Evolutionary conservation across 92 coral and sea anemone genomes (phyloP).

Genomic region (Phenganax marumi): DNA sequence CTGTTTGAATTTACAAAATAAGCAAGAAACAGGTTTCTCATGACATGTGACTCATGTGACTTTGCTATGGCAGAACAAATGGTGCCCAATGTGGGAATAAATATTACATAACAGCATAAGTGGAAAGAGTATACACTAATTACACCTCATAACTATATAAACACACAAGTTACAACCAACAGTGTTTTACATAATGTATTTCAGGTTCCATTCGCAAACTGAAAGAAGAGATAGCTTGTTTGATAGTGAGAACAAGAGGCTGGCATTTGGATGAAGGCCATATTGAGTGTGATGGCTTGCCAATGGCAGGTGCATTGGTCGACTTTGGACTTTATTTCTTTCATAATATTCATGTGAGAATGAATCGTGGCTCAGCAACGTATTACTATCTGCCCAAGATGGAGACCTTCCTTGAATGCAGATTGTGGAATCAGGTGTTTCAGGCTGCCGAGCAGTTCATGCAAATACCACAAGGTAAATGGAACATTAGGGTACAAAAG

Average conservation of each 20-base stretch:
- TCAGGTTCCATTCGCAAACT: constrained; percentile 82
- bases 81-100: too few species aligned
- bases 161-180: neutral
- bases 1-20: too few species aligned
- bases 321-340: constrained; percentile 98
- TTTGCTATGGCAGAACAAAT: too few species aligned
- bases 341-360: constrained; percentile 77
- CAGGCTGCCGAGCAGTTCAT: constrained; percentile 88
- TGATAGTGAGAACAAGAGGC: constrained; percentile 87
- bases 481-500: too few species aligned
- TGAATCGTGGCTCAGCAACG: constrained; percentile 81
- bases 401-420: constrained; percentile 89
- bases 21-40: too few species aligned
- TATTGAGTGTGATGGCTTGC: constrained; percentile 85
- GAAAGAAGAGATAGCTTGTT: constrained; percentile 82
- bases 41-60: too few species aligned
- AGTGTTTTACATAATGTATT: neutral
- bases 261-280: constrained; percentile 97
- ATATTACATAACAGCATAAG: too few species aligned
- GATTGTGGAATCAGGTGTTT: constrained; percentile 97
- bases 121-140: too few species aligned
- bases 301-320: constrained; percentile 91
- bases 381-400: constrained; percentile 95
- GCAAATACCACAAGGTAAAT: constrained; percentile 85
- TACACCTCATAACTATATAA: too few species aligned